Evolutionary conservation across 1,140 invertebrate species (phyloP), one percentile per base, ranked within the genome.

Genomic region (Sitophilus oryzae): DNA sequence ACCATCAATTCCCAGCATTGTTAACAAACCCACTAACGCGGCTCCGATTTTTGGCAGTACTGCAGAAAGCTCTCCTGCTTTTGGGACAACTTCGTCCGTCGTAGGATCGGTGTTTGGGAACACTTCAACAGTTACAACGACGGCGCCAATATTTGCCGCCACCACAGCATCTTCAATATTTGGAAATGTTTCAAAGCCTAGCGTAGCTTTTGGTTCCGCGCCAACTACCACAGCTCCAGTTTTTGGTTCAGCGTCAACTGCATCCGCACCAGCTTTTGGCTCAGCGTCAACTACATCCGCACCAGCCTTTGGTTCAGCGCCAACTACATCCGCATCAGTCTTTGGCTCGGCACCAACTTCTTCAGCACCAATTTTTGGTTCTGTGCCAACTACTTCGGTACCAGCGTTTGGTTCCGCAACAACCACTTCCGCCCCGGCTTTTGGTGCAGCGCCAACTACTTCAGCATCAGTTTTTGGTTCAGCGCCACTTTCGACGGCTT

Each of bases 381-480:
- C n/a, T n/a, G n/a, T n/a, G n/a, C n/a, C n/a, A n/a, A n/a, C 23
- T 45, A 45, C 11, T 18, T 9, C 10, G 11, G 16, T 4, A 6
- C 14, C 45, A 10, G 11, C 46, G 0, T 48, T 48, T n/a, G 30
- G 16, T 21, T 3, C 41, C 15, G 30, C n/a, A 8, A 16, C 37
- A 9, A 21, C 38, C 9, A 44, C 38, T 16, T 16, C 23, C 20
- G 11, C 16, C n/a, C 21, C 38, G 5, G 22, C 15, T 22, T 49
- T 49, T 34, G 46, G 38, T 14, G 49, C 22, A 14, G 9, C 23
- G 16, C 30, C 43, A 8, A 6, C 23, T 8, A 36, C 46, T 20
- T 52, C 41, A 9, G 19, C n/a, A 14, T 37, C 51, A 6, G 25
- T 9, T 36, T 53, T 53, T 53, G 51, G 25, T 1, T 38, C 3